These are phyloP conservation scores for Plagiodera versicolora DNA, from an alignment of 2,888 invertebrate species.

Conservation along the genomic window DNA sequence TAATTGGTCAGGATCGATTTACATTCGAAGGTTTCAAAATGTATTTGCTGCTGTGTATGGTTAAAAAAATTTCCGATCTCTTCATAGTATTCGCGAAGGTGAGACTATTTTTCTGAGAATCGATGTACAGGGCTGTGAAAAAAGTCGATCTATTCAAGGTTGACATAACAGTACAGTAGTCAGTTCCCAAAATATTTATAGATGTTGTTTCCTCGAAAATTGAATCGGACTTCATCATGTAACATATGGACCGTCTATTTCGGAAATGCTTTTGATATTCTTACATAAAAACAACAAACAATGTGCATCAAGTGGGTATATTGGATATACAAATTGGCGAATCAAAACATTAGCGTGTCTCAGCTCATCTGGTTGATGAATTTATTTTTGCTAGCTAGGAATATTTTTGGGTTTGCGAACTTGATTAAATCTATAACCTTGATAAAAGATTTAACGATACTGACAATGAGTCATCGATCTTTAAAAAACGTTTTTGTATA, in stretches of 20 bases:
- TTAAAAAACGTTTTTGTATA: too few species aligned
- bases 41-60: background rate
- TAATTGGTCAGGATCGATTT: constrained; percentile 1
- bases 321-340: background rate
- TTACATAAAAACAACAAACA: background rate
- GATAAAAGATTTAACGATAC: too few species aligned
- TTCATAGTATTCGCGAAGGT: background rate
- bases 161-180: background rate
- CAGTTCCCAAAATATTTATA: too few species aligned
- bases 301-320: background rate
- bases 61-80: background rate
- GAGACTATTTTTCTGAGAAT: background rate
- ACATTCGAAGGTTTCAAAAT: background rate
- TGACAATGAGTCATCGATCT: too few species aligned
- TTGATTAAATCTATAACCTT: background rate
- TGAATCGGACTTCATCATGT: background rate
- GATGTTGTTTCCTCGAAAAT: background rate
- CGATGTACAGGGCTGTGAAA: background rate
- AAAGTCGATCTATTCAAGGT: background rate
- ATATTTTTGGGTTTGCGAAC: background rate
- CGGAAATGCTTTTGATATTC: background rate
- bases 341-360: background rate
- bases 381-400: background rate
- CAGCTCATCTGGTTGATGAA: background rate
- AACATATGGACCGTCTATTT: background rate